Evolutionary conservation across 2,113 vertebrate genomes (phyloP), one percentile per base, ranked within the genome.

Genomic region (Pedionomus torquatus): DNA sequence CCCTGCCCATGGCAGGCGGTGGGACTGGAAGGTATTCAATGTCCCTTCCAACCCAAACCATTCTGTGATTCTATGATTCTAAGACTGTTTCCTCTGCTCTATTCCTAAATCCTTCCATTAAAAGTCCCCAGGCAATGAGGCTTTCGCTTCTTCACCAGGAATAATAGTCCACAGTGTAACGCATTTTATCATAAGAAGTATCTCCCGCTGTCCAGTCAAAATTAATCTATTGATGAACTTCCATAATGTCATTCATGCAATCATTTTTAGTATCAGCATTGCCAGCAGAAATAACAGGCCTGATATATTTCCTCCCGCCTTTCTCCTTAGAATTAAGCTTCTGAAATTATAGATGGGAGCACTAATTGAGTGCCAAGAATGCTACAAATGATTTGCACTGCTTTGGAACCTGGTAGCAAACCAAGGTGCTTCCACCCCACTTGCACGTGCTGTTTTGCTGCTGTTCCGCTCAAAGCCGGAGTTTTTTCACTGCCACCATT

Each of bases 241-340:
- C 70, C 71, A 63, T 35, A 57, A 74, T 89, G 83, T 68, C 95
- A 90, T 23, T 63, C 83, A 66, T 3, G 1, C 3, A 5, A 71
- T 44, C 93, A 94, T 95, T 96, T 93, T 92, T 94, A 94, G 86
- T 18, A 55, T n/a, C 51, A 65, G 57, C 2, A 1, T 4, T 88
- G 72, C 80, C 72, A 92, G 89, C 72, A 95, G 92, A 95, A 96
- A 81, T 93, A 94, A 94, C 52, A 86, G 75, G 39, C 64, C 80
- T 89, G 86, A 81, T 92, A 72, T 61, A 30, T 81, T 64, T 19
- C 60, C 28, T 23, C n/a, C 18, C 19, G 1, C 13, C 2, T 7
- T 28, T 16, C 20, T 2, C 15, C 21, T 85, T 35, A 92, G 44
- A 87, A 90, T 6, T 33, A 82, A 18, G 55, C 51, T 93, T 81